These are phyloP conservation scores for Siniperca undulata DNA, from an alignment of 2,797 vertebrate species.

Conservation along the genomic window DNA sequence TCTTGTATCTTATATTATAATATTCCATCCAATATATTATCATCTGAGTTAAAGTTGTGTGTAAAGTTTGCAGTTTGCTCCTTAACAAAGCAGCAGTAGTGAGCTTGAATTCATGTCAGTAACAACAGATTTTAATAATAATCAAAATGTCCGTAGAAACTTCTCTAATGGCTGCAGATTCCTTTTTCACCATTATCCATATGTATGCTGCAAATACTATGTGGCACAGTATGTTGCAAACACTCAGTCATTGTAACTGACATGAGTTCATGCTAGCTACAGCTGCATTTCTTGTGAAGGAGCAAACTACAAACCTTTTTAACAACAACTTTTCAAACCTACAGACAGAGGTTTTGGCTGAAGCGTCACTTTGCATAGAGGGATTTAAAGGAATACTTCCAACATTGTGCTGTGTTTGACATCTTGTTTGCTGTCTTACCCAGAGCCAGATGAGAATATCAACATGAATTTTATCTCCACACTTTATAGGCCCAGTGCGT, in stretches of 20 bases:
- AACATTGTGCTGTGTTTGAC: background rate
- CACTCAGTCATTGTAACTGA: background rate
- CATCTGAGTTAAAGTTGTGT: background rate
- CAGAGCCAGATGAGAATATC: slow-evolving; percentile 5
- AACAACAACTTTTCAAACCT: background rate
- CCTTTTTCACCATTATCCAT: background rate
- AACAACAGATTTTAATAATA: background rate
- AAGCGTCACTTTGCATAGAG: background rate
- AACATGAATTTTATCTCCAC: background rate
- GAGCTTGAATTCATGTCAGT: background rate
- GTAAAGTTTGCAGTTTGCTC: background rate
- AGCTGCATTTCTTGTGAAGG: background rate
- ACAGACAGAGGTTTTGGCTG: background rate
- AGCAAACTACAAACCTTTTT: background rate
- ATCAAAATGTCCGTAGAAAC: background rate
- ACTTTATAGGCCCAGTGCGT: background rate
- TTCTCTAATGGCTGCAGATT: background rate
- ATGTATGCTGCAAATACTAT: background rate
- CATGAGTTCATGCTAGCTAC: background rate
- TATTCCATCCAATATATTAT: background rate
- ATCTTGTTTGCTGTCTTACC: background rate
- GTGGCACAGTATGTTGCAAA: background rate
- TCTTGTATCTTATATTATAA: background rate
- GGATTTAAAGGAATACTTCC: background rate
- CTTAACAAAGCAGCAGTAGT: background rate